Percentiles rank a stretch among this genome's conserved stretches.
These are phyloP conservation scores for Anolis carolinensis DNA, from an alignment of 2,113 vertebrate genomes.

Conservation along the genomic window DNA sequence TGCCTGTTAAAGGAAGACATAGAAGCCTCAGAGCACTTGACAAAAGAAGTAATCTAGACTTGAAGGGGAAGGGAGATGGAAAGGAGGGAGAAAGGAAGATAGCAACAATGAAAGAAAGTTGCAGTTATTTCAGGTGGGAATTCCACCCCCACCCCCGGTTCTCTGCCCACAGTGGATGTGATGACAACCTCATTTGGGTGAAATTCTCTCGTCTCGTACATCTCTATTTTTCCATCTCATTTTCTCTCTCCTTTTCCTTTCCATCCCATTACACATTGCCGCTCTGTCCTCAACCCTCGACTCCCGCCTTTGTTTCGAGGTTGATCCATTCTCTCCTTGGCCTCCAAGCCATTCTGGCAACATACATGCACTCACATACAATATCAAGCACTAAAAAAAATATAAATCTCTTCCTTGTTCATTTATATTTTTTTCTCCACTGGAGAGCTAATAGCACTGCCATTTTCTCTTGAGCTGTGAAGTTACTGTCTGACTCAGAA, in stretches of 20 bases:
- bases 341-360: neutral
- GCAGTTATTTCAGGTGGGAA: neutral
- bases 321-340: constrained; percentile 32
- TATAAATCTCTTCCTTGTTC: neutral
- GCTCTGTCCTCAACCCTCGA: constrained; percentile 6
- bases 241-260: constrained; percentile 69
- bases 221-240: constrained; percentile 64
- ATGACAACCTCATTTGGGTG: constrained; percentile 62
- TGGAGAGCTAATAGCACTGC: constrained; percentile 14
- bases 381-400: too few species aligned
- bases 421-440: neutral
- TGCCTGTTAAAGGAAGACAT: neutral
- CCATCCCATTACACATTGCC: constrained; percentile 50
- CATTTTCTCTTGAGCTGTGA: neutral
- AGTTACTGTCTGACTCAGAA: neutral
- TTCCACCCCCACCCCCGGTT: constrained; percentile 33
- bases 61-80: neutral
- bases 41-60: neutral
- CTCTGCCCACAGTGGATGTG: constrained; percentile 39
- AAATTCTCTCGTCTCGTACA: constrained; percentile 53
- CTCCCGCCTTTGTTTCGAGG: neutral
- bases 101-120: neutral
- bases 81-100: neutral
- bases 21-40: neutral
- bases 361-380: too few species aligned